Conservation (phyloP, 2,888 invertebrate species). For the Tyria jacobaeae region DNA sequence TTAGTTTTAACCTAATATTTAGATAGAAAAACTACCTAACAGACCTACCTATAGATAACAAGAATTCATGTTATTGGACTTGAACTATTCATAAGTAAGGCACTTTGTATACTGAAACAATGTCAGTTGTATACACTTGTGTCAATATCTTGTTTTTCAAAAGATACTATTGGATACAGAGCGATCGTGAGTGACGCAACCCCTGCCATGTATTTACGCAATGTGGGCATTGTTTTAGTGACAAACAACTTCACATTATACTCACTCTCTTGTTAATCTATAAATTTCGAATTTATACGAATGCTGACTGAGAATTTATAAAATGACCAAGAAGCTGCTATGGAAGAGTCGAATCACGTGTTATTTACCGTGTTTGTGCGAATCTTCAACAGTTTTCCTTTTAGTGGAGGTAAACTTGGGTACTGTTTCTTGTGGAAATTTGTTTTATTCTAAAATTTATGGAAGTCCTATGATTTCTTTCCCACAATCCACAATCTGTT, state of each 20-base stretch:
- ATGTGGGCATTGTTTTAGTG: slow-evolving; percentile 53
- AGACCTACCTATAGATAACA: slow-evolving; percentile 2
- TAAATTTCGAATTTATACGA: slow-evolving; percentile 10
- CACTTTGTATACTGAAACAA: slow-evolving; percentile 53
- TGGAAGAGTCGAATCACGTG: no score
- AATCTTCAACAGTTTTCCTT: no score
- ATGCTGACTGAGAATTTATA: neutral
- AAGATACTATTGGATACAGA: slow-evolving; percentile 68
- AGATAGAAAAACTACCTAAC: neutral
- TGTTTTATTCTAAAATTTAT: no score
- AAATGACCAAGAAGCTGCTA: no score
- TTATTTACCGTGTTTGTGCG: no score
- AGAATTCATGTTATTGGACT: slow-evolving; percentile 40
- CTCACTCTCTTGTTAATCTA: slow-evolving; percentile 32
- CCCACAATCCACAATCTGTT: no score
- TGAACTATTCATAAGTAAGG: slow-evolving; percentile 50
- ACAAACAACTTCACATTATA: slow-evolving; percentile 50
- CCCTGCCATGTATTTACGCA: slow-evolving; percentile 56
- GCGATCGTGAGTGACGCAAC: slow-evolving; percentile 74
- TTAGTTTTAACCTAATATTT: no score
- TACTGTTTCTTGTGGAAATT: no score
- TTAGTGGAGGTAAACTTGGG: no score
- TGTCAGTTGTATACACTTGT: slow-evolving; percentile 72
- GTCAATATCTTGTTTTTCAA: slow-evolving; percentile 81
- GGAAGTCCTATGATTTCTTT: no score